Conservation (phyloP, 1,140 invertebrate species). For the Lucilia cuprina region DNA sequence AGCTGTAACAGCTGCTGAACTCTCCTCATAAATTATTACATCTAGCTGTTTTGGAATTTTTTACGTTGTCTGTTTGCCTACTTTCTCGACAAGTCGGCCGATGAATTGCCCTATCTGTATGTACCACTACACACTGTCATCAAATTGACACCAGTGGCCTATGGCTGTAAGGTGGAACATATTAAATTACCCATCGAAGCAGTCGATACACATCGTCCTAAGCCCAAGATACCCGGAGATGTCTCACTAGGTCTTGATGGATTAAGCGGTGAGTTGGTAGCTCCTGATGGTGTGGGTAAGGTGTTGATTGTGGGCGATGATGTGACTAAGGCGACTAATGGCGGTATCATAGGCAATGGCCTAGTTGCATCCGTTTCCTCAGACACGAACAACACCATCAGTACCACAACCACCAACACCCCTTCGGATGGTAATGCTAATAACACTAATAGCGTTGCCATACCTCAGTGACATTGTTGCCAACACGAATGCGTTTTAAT, state of each 20-base stretch:
- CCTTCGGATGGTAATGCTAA: conserved; percentile 7
- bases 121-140: conserved; percentile 96
- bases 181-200: conserved; percentile 88
- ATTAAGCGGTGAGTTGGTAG: conserved; percentile 59
- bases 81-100: conserved; percentile 96
- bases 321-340: conserved; percentile 54
- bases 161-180: conserved; percentile 94
- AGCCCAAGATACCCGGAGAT: conserved; percentile 75
- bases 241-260: conserved; percentile 57
- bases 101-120: conserved; percentile 76
- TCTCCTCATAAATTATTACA: too few species aligned
- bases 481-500: conserved; percentile 3
- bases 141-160: conserved; percentile 96
- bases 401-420: neutral
- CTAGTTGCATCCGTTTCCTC: conserved; percentile 31
- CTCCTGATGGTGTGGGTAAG: conserved; percentile 61
- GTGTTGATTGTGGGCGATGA: conserved; percentile 61
- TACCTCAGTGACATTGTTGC: conserved; percentile 9
- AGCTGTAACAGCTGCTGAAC: too few species aligned
- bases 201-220: conserved; percentile 91
- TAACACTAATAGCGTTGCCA: neutral
- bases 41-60: conserved; percentile 98
- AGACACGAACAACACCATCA: neutral
- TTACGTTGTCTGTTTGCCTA: conserved; percentile 96
- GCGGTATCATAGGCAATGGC: conserved; percentile 38